A percentile compares a stretch with the other conserved stretches of the same genome.
Conservation (phyloP, 2,113 vertebrate genomes). For the Podarcis cretensis region DNA sequence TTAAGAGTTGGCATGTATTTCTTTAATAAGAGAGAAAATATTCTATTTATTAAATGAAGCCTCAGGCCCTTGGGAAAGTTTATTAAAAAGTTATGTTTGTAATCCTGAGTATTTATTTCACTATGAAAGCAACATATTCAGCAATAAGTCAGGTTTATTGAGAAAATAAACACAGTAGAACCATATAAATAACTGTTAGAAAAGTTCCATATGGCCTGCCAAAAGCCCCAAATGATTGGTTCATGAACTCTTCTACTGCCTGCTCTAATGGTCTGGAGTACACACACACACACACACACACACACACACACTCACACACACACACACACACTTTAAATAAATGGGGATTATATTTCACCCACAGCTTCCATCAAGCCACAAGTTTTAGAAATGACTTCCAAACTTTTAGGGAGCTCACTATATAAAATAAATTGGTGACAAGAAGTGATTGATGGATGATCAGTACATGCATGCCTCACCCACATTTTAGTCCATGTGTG, state of each 20-base stretch:
- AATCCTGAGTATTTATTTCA: constrained; percentile 74
- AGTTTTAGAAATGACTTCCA: constrained; percentile 56
- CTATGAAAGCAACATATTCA: constrained; percentile 72
- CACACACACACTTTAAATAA: constrained; percentile 64
- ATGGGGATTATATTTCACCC: constrained; percentile 67
- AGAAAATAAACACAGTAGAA: constrained; percentile 74
- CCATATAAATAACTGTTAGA: constrained; percentile 73
- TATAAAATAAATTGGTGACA: constrained; percentile 63
- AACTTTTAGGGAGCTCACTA: constrained; percentile 57
- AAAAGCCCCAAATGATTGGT: constrained; percentile 71
- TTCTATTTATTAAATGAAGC: constrained; percentile 68
- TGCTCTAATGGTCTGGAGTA: constrained; percentile 60
- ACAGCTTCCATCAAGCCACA: constrained; percentile 59
- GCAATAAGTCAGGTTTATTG: constrained; percentile 74
- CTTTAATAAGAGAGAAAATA: constrained; percentile 47
- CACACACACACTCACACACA: constrained; percentile 21
- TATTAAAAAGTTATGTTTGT: constrained; percentile 68
- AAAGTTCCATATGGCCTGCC: constrained; percentile 71
- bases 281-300: constrained; percentile 47
- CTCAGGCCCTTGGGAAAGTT: constrained; percentile 53
- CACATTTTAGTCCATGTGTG: constrained; percentile 23
- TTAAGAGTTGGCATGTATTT: constrained; percentile 34
- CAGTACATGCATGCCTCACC: background rate
- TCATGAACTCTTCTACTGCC: constrained; percentile 70
- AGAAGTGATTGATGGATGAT: constrained; percentile 16